Evolutionary conservation across 1,140 invertebrate genomes (phyloP).

Genomic region (Yoshiicerus persimilis): DNA sequence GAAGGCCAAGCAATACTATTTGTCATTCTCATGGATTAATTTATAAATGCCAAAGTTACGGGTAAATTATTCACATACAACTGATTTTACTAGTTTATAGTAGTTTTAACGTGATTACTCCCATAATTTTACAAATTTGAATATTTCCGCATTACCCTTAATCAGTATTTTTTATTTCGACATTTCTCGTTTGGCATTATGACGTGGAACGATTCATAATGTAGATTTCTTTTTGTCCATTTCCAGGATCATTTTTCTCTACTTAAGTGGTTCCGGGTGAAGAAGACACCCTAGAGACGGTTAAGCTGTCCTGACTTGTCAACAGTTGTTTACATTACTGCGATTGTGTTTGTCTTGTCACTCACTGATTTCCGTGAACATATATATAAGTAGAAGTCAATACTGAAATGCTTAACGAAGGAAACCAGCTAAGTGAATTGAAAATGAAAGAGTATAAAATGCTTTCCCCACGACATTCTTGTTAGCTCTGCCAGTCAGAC

Average conservation of each 20-base stretch:
- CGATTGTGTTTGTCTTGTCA: background rate
- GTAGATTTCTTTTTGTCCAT: background rate
- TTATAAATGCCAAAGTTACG: no score
- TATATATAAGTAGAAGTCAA: background rate
- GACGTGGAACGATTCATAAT: no score
- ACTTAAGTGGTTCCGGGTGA: background rate
- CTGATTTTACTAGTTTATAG: no score
- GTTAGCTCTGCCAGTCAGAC: background rate
- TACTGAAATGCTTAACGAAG: background rate
- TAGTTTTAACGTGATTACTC: no score
- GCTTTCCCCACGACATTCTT: background rate
- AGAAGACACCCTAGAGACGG: background rate
- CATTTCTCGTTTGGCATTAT: no score
- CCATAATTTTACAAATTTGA: no score
- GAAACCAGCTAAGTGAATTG: background rate
- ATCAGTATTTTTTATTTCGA: no score
- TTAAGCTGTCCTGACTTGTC: background rate
- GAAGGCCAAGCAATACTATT: no score
- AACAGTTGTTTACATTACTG: constrained; percentile 5
- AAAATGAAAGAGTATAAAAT: background rate
- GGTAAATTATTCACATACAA: no score
- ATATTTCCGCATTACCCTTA: no score
- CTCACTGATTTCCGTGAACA: background rate
- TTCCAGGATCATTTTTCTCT: background rate
- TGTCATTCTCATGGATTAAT: no score